phyloP scores from a whole-genome alignment of 2,888 invertebrate genomes.

The Mylabris sibirica region DNA sequence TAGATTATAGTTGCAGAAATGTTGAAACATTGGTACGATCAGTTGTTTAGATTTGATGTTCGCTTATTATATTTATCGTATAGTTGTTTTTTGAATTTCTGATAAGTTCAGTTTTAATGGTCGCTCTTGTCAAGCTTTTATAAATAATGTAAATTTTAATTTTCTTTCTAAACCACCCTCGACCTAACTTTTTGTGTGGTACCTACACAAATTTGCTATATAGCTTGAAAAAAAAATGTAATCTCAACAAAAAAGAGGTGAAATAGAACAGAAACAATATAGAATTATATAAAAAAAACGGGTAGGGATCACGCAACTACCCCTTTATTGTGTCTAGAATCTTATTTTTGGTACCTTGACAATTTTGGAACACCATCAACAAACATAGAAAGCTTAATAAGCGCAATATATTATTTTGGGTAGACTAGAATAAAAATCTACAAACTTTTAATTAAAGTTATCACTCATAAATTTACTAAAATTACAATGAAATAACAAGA shows the following conservation, averaged over 20 bases:
- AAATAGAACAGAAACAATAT: background rate
- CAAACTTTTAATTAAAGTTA: too few species aligned
- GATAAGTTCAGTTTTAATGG: constrained; percentile 27
- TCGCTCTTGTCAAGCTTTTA: constrained; percentile 26
- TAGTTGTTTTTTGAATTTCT: constrained; percentile 31
- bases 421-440: too few species aligned
- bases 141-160: constrained; percentile 26
- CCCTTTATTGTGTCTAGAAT: too few species aligned
- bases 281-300: background rate
- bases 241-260: too few species aligned
- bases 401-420: too few species aligned
- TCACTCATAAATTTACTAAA: too few species aligned
- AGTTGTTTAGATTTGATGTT: background rate
- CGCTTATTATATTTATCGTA: constrained; percentile 18
- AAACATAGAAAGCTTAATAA: too few species aligned
- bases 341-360: too few species aligned
- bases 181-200: constrained; percentile 11
- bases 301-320: too few species aligned
- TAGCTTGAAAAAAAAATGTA: background rate
- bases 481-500: too few species aligned
- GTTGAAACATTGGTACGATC: background rate
- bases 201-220: background rate
- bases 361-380: too few species aligned
- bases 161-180: constrained; percentile 16
- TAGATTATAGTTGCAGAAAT: background rate